A percentile compares a stretch with the other conserved stretches of the same genome.
Evolutionary conservation across 1,140 invertebrate species (phyloP).

Genomic region (Lordiphosa stackelbergi): DNA sequence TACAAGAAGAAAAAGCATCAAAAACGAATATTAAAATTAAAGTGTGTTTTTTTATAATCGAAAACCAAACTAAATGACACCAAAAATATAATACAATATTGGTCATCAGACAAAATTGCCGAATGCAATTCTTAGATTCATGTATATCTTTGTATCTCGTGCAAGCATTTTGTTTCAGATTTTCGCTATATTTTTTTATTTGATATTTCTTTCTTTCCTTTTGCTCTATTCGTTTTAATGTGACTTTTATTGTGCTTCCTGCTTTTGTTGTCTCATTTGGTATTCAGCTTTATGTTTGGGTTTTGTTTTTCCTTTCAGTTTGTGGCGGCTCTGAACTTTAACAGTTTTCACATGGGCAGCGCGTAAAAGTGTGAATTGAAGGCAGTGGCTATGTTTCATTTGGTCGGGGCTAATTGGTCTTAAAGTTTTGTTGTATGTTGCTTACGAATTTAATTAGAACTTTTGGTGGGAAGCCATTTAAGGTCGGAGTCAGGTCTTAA

Average conservation of each 20-base stretch:
- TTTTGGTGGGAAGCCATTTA: not conserved
- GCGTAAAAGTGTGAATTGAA: slow-evolving; percentile 16
- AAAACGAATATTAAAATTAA: slow-evolving; percentile 17
- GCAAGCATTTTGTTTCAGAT: slow-evolving; percentile 21
- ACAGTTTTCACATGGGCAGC: slow-evolving; percentile 13
- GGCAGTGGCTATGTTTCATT: not conserved
- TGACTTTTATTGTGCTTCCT: slow-evolving; percentile 69
- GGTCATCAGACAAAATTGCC: slow-evolving; percentile 35
- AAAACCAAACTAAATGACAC: slow-evolving; percentile 20
- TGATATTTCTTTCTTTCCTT: not conserved
- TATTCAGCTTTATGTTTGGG: slow-evolving; percentile 63
- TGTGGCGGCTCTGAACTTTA: slow-evolving; percentile 41
- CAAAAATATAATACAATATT: slow-evolving; percentile 46
- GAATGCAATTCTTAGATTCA: slow-evolving; percentile 40
- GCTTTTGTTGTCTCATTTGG: slow-evolving; percentile 68
- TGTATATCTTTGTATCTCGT: slow-evolving; percentile 42
- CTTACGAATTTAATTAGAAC: slow-evolving; percentile 2
- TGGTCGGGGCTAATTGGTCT: not conserved
- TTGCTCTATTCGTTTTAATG: slow-evolving; percentile 50
- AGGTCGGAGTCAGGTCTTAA: no score
- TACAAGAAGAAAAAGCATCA: slow-evolving; percentile 7
- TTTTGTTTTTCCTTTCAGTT: slow-evolving; percentile 27
- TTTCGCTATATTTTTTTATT: slow-evolving; percentile 16
- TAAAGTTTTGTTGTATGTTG: not conserved
- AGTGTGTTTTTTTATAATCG: slow-evolving; percentile 25